These are phyloP conservation scores for Poeciliopsis presidionis DNA, from an alignment of 2,797 vertebrate species.

Conservation along the genomic window DNA sequence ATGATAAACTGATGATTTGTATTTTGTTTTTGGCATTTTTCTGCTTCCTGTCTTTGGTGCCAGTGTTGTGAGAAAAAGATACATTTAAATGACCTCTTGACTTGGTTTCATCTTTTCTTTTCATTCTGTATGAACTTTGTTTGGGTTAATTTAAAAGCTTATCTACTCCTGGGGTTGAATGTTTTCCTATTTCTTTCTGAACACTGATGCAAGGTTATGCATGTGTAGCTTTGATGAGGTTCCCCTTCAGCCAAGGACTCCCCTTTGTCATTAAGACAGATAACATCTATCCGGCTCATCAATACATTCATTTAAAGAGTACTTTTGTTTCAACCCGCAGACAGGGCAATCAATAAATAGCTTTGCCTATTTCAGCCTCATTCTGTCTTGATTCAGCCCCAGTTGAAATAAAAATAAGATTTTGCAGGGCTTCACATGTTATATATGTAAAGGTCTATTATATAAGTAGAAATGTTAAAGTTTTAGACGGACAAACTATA, in stretches of 20 bases:
- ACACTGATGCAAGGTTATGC: conserved; percentile 53
- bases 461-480: not conserved
- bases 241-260: conserved; percentile 71
- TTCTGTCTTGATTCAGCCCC: conserved; percentile 47
- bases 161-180: conserved; percentile 28
- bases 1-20: not conserved
- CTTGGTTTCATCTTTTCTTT: not conserved
- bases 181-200: conserved; percentile 20
- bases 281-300: conserved; percentile 67
- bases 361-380: conserved; percentile 63
- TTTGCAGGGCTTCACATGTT: conserved; percentile 3
- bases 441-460: not conserved
- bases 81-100: not conserved
- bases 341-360: conserved; percentile 65
- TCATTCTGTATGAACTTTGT: conserved; percentile 10
- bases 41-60: not conserved
- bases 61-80: not conserved
- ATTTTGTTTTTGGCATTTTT: not conserved
- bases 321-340: conserved; percentile 72
- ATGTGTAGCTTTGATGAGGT: conserved; percentile 69
- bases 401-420: conserved; percentile 23
- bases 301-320: conserved; percentile 66
- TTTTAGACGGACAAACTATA: not conserved
- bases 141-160: conserved; percentile 45
- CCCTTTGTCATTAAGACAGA: conserved; percentile 73